phyloP scores from a whole-genome alignment of 2,888 invertebrate species.

The Dicyrtoma fusca region DNA sequence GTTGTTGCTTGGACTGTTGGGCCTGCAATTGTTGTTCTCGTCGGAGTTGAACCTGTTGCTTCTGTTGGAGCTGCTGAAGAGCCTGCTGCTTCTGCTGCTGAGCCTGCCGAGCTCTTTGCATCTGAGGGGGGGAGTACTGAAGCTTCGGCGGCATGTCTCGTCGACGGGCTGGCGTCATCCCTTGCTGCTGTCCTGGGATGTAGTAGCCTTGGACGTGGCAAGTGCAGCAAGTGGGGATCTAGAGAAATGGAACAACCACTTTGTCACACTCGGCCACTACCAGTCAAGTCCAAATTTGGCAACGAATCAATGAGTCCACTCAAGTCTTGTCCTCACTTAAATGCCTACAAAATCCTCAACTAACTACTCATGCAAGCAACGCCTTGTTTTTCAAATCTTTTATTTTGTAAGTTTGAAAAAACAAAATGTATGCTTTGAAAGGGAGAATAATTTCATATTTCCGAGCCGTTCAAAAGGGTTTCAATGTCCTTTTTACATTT shows the following conservation, averaged over 20 bases:
- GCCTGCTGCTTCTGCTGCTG: constrained; percentile 19
- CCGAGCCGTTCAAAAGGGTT: too few species aligned
- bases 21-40: constrained; percentile 23
- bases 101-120: constrained; percentile 33
- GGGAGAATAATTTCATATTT: too few species aligned
- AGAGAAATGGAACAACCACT: constrained; percentile 34
- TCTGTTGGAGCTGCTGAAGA: constrained; percentile 9
- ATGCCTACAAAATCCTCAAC: too few species aligned
- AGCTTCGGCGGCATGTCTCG: constrained; percentile 47
- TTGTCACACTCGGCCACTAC: too few species aligned
- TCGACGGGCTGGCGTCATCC: constrained; percentile 42
- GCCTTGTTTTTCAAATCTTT: too few species aligned
- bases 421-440: too few species aligned
- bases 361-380: too few species aligned
- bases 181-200: constrained; percentile 48
- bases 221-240: constrained; percentile 79
- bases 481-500: too few species aligned
- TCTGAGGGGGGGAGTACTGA: constrained; percentile 46
- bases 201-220: constrained; percentile 77
- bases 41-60: constrained; percentile 31
- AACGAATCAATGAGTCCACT: too few species aligned
- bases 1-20: constrained; percentile 27
- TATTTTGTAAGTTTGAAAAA: too few species aligned
- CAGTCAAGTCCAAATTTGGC: too few species aligned
- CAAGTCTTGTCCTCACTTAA: too few species aligned